Conservation (phyloP, 1,140 invertebrate species). For the Ostrea denselamellosa region DNA sequence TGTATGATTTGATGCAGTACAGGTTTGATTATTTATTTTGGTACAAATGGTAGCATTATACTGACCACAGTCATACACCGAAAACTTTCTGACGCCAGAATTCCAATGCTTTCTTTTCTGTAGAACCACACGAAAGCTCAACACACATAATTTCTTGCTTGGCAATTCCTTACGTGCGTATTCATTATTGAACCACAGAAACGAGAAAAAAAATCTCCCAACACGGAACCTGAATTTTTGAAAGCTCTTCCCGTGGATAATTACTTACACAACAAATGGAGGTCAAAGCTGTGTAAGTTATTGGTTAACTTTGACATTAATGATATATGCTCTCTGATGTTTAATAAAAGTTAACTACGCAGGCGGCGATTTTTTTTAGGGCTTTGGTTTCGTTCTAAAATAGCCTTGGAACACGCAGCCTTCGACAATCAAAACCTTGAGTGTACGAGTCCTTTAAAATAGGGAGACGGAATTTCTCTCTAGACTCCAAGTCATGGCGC, state of each 20-base stretch:
- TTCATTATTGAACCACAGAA: constrained; percentile 10
- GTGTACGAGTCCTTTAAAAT: too few species aligned
- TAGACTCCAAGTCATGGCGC: too few species aligned
- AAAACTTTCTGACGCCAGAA: too few species aligned
- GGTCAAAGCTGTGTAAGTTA: background rate
- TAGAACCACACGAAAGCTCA: too few species aligned
- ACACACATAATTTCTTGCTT: too few species aligned
- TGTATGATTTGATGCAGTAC: too few species aligned
- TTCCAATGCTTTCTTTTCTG: too few species aligned
- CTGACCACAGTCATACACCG: too few species aligned
- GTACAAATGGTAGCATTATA: too few species aligned
- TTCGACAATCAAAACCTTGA: background rate
- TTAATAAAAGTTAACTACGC: background rate
- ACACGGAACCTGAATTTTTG: constrained; percentile 7
- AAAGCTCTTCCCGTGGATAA: background rate
- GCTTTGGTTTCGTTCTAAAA: background rate
- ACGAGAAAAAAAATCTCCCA: background rate
- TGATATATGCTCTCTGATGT: background rate
- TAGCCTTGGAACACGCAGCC: background rate
- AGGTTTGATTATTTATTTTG: too few species aligned
- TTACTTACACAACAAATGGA: background rate
- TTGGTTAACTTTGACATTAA: background rate
- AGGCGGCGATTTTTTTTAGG: background rate
- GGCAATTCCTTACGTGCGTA: background rate
- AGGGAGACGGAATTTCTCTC: too few species aligned